Conservation (phyloP, 1,140 invertebrate genomes). For the Zelostemma sp. region DNA sequence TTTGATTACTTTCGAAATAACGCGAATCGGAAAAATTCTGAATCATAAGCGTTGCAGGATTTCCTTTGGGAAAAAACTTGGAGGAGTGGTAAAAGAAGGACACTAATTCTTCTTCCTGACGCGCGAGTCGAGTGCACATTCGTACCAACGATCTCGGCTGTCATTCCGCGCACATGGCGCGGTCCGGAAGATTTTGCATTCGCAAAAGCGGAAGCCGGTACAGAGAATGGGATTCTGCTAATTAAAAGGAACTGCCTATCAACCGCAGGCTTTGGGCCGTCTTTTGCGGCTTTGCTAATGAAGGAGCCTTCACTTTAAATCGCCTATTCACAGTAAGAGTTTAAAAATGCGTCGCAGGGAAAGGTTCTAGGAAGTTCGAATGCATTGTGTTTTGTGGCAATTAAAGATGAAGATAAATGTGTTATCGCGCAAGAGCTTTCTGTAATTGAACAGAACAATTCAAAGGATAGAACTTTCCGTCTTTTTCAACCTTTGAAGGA, state of each 20-base stretch:
- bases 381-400: background rate
- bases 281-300: constrained; percentile 33
- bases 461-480: background rate
- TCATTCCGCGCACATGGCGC: constrained; percentile 35
- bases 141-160: constrained; percentile 24
- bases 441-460: background rate
- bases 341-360: background rate
- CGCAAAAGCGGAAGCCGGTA: constrained; percentile 35
- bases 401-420: constrained; percentile 1
- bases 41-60: too few species aligned
- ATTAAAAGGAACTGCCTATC: constrained; percentile 41
- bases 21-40: too few species aligned
- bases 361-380: background rate
- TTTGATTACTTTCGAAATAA: too few species aligned
- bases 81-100: background rate
- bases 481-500: background rate
- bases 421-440: background rate
- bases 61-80: background rate
- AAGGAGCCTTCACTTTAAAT: constrained; percentile 19
- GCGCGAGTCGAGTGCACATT: constrained; percentile 22
- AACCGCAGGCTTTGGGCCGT: constrained; percentile 21
- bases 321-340: background rate
- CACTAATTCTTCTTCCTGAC: constrained; percentile 17
- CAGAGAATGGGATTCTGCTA: constrained; percentile 38
- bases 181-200: constrained; percentile 42